Base-by-base conservation (phyloP, 2,888 invertebrate species). In the Globia sparganii region DNA sequence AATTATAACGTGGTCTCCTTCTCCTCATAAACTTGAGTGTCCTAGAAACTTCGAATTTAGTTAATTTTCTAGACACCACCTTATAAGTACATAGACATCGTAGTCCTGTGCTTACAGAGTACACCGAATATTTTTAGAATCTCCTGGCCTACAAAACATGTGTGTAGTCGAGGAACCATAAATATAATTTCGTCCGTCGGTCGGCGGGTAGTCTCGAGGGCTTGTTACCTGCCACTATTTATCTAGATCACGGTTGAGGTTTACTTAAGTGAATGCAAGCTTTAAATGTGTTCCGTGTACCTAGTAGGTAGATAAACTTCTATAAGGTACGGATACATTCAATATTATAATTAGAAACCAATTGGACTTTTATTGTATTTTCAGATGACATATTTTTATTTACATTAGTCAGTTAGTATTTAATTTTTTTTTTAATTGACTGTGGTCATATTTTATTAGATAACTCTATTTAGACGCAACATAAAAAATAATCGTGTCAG, bases 101-200 rank as follows among this genome's bases (percentile, higher is more conserved):
- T 56, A 21, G 73, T 53, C 62, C 3, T 75, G 37, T 62, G 61
- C 68, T 65, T n/a, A 61, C 28, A 9, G 40, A 59, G 34, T 49
- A 59, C n/a, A 37, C 53, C 81, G 59, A 84, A 85, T 85, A 81
- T 76, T 84, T 84, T 80, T 43, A 76, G 15, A n/a, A 37, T 40
- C 31, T 64, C 34, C 15, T 58, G 59, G 37, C 59, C 56, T 59
- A 59, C 31, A 72, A 69, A 82, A 53, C 40, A 21, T 53, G 65
- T 40, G 18, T 67, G 61, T 66, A 56, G 73, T 72, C 70, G 73
- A 72, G 75, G 25, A 73, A 65, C 25, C 40, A 40, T 69, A 71
- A 62, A 79, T 74, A 72, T 69, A 79, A 73, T 79, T 82, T 75
- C 74, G 76, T 73, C 28, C 28, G 11, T 21, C 34, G 34, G 37